Evolutionary conservation across 2,797 vertebrate genomes (phyloP).

Genomic region (Macropodus opercularis): DNA sequence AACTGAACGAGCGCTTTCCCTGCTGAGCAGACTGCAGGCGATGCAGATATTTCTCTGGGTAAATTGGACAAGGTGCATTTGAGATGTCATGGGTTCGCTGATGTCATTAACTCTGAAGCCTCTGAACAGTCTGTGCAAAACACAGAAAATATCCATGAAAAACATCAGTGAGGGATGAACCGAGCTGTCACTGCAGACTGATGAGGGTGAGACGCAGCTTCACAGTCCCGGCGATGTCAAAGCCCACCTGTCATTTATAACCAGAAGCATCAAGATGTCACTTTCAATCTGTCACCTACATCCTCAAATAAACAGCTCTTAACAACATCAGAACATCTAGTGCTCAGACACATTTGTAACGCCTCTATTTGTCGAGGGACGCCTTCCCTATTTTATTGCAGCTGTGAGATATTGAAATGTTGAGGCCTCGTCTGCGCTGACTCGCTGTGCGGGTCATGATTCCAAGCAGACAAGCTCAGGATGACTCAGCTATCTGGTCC

Average conservation of each 20-base stretch:
- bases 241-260: not conserved
- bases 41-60: too few relatives aligned
- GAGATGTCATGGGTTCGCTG: too few relatives aligned
- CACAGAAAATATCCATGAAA: not conserved
- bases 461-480: constrained; percentile 38
- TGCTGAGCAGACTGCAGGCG: too few relatives aligned
- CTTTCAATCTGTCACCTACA: constrained; percentile 1
- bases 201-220: constrained; percentile 2
- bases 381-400: not conserved
- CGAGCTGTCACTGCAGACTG: not conserved
- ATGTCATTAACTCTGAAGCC: too few relatives aligned
- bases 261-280: not conserved
- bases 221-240: not conserved
- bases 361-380: not conserved
- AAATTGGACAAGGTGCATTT: too few relatives aligned
- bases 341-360: not conserved
- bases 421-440: constrained; percentile 11
- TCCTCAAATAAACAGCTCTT: not conserved
- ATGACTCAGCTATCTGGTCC: constrained; percentile 64
- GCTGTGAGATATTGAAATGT: not conserved
- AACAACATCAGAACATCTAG: not conserved
- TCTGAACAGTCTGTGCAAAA: not conserved
- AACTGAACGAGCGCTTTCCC: too few relatives aligned
- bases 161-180: not conserved
- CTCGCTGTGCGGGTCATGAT: constrained; percentile 23